Evolutionary conservation across 2,888 invertebrate genomes (phyloP), one percentile per base, ranked within the genome.

Genomic region (Brachyptera risi): DNA sequence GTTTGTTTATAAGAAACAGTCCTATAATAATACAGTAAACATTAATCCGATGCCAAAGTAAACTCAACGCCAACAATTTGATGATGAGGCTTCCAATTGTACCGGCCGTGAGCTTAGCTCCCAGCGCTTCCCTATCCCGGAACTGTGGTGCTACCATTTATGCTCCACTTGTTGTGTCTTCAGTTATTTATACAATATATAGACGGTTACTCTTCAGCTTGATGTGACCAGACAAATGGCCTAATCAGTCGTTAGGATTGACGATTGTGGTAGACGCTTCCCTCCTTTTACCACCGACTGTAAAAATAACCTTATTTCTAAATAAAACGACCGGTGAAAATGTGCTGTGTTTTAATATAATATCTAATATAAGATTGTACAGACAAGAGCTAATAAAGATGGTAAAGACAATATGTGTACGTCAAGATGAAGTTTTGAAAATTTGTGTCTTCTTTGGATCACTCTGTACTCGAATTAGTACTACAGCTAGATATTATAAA

Each of bases 11-110:
- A n/a, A n/a, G 5, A 11, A 31, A 44, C 17, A 44, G 44, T 44
- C 44, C 44, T 44, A 44, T 21, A 44, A 44, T 44, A 44, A 35
- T 54, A 54, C 54, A 31, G 31, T 51, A 35, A 54, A 54, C 54
- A 54, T 54, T 60, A 64, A 65, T 65, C 64, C 64, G 64, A 65
- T 65, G 64, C 64, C 64, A 65, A 65, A 65, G 64, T 65, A 62
- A n/a, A 62, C 56, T 60, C 56, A 61, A 61, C 61, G 61, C 59
- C 59, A 61, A 65, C 61, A 63, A 61, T 65, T 56, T 56, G 56
- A 37, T 21, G 50, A 40, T 49, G 44, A 63, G 60, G 64, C 62
- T n/a, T n/a, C 62, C 62, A 59, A 44, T 44, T 61, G n/a, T n/a
- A n/a, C n/a, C n/a, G 56, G 57, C 51, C 21, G 35, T 24, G 35